phyloP scores from a whole-genome alignment of 35 echinoderm and acorn worm genomes.

The Ophioderma brevispina region DNA sequence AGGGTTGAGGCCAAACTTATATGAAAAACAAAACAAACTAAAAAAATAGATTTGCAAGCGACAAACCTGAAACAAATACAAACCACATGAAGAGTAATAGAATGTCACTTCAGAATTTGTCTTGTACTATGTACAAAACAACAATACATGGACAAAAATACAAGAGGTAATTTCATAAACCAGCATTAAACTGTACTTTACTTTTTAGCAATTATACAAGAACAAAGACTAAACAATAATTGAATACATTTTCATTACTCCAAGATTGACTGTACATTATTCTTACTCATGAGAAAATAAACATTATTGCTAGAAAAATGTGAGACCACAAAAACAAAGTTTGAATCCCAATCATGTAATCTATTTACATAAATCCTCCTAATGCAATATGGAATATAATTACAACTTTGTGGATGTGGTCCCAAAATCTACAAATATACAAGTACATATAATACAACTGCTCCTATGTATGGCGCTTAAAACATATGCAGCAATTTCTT shows the following conservation, averaged over 20 bases:
- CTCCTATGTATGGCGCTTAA: conserved; percentile 3
- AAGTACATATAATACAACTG: conserved; percentile 14
- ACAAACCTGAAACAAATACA: conserved; percentile 10
- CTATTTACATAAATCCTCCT: not conserved
- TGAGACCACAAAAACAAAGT: not conserved
- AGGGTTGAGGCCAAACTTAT: not conserved
- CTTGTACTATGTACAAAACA: not conserved
- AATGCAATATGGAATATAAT: not conserved
- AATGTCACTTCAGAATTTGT: not conserved
- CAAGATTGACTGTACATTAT: not conserved
- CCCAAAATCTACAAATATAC: conserved; percentile 4
- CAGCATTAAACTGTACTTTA: not conserved
- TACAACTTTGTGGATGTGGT: not conserved
- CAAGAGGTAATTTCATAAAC: not conserved
- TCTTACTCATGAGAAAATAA: conserved; percentile 3
- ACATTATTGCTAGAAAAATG: conserved; percentile 10
- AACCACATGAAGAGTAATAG: not conserved
- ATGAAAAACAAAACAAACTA: not conserved
- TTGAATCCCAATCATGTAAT: not conserved
- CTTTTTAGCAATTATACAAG: not conserved
- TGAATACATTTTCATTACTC: conserved; percentile 10
- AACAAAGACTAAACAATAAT: conserved; percentile 5
- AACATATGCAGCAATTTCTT: conserved; percentile 5
- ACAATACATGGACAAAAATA: conserved; percentile 1
- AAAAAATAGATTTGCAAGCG: not conserved